Evolutionary conservation across 2,888 invertebrate genomes (phyloP).

Genomic region (Pandemis cinnamomeana): DNA sequence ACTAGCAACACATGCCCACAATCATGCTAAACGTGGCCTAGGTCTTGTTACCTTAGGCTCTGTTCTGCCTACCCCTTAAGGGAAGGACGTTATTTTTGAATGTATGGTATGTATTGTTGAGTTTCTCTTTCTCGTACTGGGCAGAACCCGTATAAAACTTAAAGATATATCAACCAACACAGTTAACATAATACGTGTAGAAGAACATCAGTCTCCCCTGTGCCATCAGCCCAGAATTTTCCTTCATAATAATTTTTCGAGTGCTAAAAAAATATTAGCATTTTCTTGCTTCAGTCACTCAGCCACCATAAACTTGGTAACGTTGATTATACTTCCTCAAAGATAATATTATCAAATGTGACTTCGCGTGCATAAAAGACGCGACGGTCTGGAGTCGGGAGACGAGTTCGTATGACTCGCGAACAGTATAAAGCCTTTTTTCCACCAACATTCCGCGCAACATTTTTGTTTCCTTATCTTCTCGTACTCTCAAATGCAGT

Average conservation of each 20-base stretch:
- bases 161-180: background rate
- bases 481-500: constrained; percentile 23
- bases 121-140: background rate
- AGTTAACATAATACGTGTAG: background rate
- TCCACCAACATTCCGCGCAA: background rate
- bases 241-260: constrained; percentile 18
- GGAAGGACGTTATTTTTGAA: no score
- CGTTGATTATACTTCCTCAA: constrained; percentile 19
- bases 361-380: constrained; percentile 21
- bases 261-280: constrained; percentile 14
- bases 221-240: constrained; percentile 1
- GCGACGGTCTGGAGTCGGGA: background rate
- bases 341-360: constrained; percentile 17
- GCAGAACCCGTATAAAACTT: background rate
- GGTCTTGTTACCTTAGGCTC: no score
- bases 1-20: no score
- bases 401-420: constrained; percentile 10
- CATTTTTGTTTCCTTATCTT: constrained; percentile 27
- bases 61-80: no score
- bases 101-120: background rate
- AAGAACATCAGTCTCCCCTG: background rate
- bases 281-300: constrained; percentile 12
- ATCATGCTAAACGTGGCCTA: no score
- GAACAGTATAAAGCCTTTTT: constrained; percentile 1
- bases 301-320: constrained; percentile 18